A percentile compares a stretch with the other conserved stretches of the same genome.
These are phyloP conservation scores for Pseudomyrmex pallidus DNA, from an alignment of 1,140 invertebrate genomes.

Conservation along the genomic window DNA sequence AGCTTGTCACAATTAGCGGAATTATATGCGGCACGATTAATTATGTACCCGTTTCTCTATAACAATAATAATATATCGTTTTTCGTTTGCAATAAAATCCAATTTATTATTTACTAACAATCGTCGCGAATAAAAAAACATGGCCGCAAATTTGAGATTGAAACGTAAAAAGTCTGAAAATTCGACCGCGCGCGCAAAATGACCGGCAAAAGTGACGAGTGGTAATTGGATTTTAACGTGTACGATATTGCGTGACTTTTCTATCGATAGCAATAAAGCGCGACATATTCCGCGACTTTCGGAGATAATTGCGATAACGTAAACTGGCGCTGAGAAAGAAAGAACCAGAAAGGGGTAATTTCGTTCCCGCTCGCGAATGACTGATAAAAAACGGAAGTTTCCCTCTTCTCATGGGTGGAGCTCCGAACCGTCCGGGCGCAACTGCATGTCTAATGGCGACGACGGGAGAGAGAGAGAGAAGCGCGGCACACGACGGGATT, in stretches of 20 bases:
- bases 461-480: background rate
- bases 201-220: too few species aligned
- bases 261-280: background rate
- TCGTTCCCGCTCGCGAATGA: background rate
- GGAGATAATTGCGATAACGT: too few species aligned
- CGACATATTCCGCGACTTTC: too few species aligned
- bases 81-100: background rate
- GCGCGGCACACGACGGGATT: background rate
- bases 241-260: too few species aligned
- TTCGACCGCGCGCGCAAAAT: too few species aligned
- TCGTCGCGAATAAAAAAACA: background rate
- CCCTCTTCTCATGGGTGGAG: background rate
- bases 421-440: conserved; percentile 24
- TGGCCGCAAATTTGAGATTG: too few species aligned
- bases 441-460: conserved; percentile 49
- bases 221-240: background rate
- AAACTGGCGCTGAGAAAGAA: too few species aligned
- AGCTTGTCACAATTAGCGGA: background rate
- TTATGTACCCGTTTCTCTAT: background rate
- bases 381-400: conserved; percentile 35
- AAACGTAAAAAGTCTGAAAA: too few species aligned
- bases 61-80: too few species aligned
- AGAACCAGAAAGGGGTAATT: background rate
- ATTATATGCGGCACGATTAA: background rate
- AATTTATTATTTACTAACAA: background rate